phyloP scores from a whole-genome alignment of 2,888 invertebrate genomes.

The Coremacera marginata region DNA sequence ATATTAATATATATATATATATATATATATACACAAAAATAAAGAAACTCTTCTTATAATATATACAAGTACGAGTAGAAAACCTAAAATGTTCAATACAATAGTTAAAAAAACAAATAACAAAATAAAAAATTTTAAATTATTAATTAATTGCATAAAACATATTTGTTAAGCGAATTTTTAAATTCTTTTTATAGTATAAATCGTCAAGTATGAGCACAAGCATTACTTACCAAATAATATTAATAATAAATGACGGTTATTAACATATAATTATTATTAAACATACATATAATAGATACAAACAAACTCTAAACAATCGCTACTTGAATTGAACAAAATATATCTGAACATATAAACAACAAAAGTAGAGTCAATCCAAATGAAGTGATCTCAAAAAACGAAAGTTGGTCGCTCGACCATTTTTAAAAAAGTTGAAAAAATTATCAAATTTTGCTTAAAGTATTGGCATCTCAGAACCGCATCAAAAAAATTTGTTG shows the following conservation, averaged over 20 bases:
- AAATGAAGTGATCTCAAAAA: no score
- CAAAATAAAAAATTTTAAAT: slow-evolving; percentile 1
- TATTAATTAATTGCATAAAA: background rate
- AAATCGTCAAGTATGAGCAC: slow-evolving; percentile 8
- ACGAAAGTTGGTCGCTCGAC: no score
- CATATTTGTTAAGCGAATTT: slow-evolving; percentile 17
- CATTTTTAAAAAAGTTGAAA: no score
- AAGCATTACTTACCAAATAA: slow-evolving; percentile 23
- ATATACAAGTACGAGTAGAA: background rate
- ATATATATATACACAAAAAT: background rate
- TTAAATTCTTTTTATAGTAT: slow-evolving; percentile 29
- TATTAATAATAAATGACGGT: slow-evolving; percentile 30
- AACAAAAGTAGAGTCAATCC: no score
- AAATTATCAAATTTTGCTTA: no score
- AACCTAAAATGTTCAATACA: slow-evolving; percentile 2
- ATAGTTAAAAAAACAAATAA: slow-evolving; percentile 26
- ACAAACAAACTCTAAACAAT: slow-evolving; percentile 23
- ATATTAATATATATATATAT: background rate
- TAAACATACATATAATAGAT: slow-evolving; percentile 32
- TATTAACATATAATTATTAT: slow-evolving; percentile 32
- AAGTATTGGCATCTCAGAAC: no score
- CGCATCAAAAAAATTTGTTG: no score
- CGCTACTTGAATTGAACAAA: slow-evolving; percentile 23
- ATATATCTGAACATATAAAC: slow-evolving; percentile 43
- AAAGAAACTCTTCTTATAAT: background rate